A percentile compares a stretch with the other conserved stretches of the same genome.
Conservation (phyloP, 2,797 vertebrate species). For the Phoeniculus purpureus region DNA sequence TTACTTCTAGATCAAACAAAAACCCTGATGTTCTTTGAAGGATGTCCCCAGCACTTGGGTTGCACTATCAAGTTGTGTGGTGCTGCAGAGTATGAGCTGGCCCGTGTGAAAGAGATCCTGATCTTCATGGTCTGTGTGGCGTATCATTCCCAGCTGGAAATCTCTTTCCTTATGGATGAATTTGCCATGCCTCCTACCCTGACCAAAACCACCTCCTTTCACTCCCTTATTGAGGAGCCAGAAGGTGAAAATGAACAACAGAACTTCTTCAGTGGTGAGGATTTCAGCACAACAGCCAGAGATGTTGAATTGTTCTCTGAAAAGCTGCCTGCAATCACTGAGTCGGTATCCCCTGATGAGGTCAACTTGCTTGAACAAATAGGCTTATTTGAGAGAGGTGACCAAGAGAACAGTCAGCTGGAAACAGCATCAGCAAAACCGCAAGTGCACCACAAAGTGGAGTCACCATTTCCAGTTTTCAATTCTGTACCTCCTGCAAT, state of each 20-base stretch:
- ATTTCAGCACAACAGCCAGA: conserved; percentile 61
- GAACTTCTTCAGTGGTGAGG: conserved; percentile 70
- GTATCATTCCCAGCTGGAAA: conserved; percentile 98
- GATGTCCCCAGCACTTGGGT: conserved; percentile 91
- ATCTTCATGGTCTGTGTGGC: conserved; percentile 96
- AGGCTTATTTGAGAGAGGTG: conserved; percentile 67
- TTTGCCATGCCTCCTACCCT: conserved; percentile 97
- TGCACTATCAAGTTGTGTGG: conserved; percentile 96
- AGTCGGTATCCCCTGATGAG: conserved; percentile 72
- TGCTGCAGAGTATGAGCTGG: conserved; percentile 91
- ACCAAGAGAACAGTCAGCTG: conserved; percentile 55
- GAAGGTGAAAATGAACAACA: conserved; percentile 62
- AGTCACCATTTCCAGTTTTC: conserved; percentile 67
- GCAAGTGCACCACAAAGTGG: conserved; percentile 59
- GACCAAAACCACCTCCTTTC: conserved; percentile 85
- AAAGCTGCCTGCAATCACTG: conserved; percentile 66
- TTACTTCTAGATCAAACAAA: conserved; percentile 86
- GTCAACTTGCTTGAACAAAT: conserved; percentile 61
- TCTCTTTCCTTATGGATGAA: conserved; percentile 99
- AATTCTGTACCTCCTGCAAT: conserved; percentile 78
- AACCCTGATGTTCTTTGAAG: conserved; percentile 98
- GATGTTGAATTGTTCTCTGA: conserved; percentile 74
- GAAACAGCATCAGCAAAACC: conserved; percentile 27
- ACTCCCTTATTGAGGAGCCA: conserved; percentile 87
- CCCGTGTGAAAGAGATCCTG: conserved; percentile 95